Evolutionary conservation across 2,888 invertebrate species (phyloP).

Genomic region (Mongoloraphidia duomilia): DNA sequence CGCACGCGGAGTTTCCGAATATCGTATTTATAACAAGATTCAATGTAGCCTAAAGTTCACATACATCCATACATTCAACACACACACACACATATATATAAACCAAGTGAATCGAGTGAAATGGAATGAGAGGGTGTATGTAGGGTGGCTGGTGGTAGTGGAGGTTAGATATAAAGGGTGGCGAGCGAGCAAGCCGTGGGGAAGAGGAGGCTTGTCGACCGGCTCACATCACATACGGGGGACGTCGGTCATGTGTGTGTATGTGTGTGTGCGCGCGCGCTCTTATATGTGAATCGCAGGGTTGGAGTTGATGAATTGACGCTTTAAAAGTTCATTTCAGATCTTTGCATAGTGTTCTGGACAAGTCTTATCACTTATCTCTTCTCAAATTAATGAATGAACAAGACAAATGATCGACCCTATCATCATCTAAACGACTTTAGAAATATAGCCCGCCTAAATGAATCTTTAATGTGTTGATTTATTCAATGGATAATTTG

Average conservation of each 20-base stretch:
- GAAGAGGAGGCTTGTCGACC: constrained; percentile 19
- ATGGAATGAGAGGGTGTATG: constrained; percentile 16
- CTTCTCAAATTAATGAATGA: too few relatives aligned
- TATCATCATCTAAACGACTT: too few relatives aligned
- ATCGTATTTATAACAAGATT: too few relatives aligned
- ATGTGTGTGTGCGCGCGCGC: neutral
- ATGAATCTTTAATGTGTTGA: too few relatives aligned
- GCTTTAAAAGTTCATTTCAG: too few relatives aligned
- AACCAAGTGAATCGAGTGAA: constrained; percentile 22
- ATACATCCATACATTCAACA: too few relatives aligned
- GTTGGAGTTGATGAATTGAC: neutral
- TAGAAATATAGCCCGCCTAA: too few relatives aligned
- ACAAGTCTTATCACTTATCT: too few relatives aligned
- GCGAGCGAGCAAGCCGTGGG: constrained; percentile 14
- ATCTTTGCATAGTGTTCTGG: too few relatives aligned
- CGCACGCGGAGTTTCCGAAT: neutral
- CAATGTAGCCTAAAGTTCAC: too few relatives aligned
- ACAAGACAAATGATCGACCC: too few relatives aligned
- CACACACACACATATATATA: constrained; percentile 2
- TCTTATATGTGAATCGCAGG: neutral
- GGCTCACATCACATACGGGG: neutral
- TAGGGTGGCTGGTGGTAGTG: neutral
- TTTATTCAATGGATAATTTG: too few relatives aligned
- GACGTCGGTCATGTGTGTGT: neutral
- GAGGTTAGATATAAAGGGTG: constrained; percentile 1